Base-by-base conservation (phyloP, 2,888 invertebrate genomes). In the Himalopsyche tibetana region DNA sequence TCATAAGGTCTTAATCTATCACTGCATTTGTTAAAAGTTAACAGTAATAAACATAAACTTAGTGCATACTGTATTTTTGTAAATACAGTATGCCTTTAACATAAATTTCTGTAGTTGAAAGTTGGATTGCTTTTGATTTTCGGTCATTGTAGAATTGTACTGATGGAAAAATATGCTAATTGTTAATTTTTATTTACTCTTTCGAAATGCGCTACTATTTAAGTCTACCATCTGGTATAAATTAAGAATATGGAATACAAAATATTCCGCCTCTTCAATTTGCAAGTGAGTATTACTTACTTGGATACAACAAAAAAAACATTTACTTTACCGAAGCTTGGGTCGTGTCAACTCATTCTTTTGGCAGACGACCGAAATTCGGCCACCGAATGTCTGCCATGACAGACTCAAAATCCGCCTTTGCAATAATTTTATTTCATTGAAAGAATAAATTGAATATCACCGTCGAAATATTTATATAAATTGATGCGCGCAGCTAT, bases 221-320 rank as follows among this genome's bases (percentile, higher is more conserved):
- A 51, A 51, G 15, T 51, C 15, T 51, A 51, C 51, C 51, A 51
- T 12, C 51, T 51, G 51, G 51, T 51, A 51, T 51, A 51, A 74
- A 74, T 74, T 74, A 74, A 38, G 15, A 74, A 19, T 36, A 74
- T 28, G 38, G 17, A 74, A 74, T 74, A 38, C 74, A 38, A 19
- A 28, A 74, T 38, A 74, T 74, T 74, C 74, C 74, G 74, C 74
- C 74, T 36, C 74, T 38, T 28, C 74, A 38, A 74, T 74, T 74
- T 74, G 12, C 36, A 74, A 12, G 15, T 38, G 8, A 36, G 74
- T 74, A 74, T 36, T 11, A 36, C 11, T 36, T 28, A 12, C 28
- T 74, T 36, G 74, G 5, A 28, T 38, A 69, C 1, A 38, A n/a
- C n/a, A 74, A 74, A 74, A 74, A 74, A 74, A 74, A 11, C 15